Evolutionary conservation across 92 coral and sea anemone genomes (phyloP).

Genomic region (Porites cylindrica): DNA sequence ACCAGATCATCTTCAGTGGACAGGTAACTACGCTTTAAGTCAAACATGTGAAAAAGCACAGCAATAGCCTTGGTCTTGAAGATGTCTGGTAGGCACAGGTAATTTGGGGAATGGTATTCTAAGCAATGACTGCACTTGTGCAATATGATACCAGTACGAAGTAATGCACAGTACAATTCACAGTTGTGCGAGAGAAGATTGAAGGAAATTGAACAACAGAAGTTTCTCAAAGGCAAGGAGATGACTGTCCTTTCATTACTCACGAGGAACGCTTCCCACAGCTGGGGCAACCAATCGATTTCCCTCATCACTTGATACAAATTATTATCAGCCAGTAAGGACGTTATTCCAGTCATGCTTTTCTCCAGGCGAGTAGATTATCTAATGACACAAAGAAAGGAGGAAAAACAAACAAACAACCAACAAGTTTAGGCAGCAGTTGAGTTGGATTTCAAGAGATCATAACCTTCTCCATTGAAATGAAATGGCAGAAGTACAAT

Average conservation of each 20-base stretch:
- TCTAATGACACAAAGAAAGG: not conserved
- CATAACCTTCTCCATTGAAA: not conserved
- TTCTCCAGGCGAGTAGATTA: not conserved
- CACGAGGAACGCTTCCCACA: not conserved
- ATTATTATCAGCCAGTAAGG: not conserved
- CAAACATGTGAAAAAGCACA: not conserved
- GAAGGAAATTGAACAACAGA: not conserved
- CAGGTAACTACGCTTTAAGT: not conserved
- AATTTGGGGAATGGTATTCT: not conserved
- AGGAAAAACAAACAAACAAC: not conserved
- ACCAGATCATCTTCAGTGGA: not conserved
- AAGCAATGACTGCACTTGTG: not conserved
- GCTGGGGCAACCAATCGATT: not conserved
- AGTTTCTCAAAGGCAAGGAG: not conserved
- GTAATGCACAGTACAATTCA: not conserved
- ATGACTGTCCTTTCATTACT: not conserved
- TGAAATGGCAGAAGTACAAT: not conserved
- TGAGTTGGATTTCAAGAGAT: not conserved
- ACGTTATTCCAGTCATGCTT: not conserved
- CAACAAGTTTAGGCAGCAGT: not conserved
- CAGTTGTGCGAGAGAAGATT: not conserved
- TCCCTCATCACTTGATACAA: not conserved
- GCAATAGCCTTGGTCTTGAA: not conserved
- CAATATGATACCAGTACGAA: not conserved
- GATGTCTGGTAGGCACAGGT: conserved; percentile 1